Percentiles rank a stretch among this genome's conserved stretches.
Evolutionary conservation across 1,140 invertebrate species (phyloP).

Genomic region (Chrysomallon squamiferum): DNA sequence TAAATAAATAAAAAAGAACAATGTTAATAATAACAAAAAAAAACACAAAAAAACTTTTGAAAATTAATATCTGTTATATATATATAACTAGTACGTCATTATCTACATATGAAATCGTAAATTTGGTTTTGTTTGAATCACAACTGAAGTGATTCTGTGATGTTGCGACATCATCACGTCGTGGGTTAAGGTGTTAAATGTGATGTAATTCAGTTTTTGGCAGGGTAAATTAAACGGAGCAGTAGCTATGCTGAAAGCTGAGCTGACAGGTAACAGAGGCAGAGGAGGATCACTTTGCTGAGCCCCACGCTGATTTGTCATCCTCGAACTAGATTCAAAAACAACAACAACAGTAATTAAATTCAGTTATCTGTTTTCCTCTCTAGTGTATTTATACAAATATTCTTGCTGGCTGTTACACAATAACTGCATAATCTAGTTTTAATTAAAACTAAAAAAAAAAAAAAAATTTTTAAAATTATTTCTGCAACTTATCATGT

Average conservation of each 20-base stretch:
- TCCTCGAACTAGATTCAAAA: background rate
- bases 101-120: too few species aligned
- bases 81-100: too few species aligned
- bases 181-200: too few species aligned
- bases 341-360: background rate
- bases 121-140: too few species aligned
- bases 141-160: too few species aligned
- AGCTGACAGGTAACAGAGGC: background rate
- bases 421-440: background rate
- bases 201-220: too few species aligned
- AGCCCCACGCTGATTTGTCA: conserved; percentile 3
- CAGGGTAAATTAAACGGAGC: background rate
- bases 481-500: background rate
- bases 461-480: background rate
- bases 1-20: too few species aligned
- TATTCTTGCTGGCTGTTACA: background rate
- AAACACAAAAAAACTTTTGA: too few species aligned
- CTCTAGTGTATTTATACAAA: background rate
- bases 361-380: background rate
- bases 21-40: too few species aligned
- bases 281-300: background rate
- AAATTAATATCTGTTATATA: too few species aligned
- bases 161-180: too few species aligned
- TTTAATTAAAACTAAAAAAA: background rate
- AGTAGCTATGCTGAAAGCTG: background rate